Conservation (phyloP, 2,797 vertebrate species). For the Epinephelus coioides region DNA sequence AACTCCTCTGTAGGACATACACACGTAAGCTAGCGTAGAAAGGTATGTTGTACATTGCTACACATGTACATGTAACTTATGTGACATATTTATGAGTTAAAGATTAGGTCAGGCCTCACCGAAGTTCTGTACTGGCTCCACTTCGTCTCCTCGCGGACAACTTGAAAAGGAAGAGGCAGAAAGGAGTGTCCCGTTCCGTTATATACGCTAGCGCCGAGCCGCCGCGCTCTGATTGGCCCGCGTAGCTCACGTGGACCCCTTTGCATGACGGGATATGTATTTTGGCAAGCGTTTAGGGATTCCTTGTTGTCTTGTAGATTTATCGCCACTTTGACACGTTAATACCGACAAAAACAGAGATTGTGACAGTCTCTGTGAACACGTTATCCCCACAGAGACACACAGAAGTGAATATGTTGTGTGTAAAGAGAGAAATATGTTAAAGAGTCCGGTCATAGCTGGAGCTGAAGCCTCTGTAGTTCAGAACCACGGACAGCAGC, state of each 20-base stretch:
- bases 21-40: fast-evolving
- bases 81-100: fast-evolving
- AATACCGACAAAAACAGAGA: neutral
- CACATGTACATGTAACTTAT: fast-evolving
- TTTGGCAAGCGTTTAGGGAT: neutral
- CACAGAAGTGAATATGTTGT: fast-evolving
- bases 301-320: neutral
- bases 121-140: fast-evolving
- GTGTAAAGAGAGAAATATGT: neutral
- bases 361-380: neutral
- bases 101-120: constrained; percentile 19
- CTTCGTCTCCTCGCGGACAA: fast-evolving
- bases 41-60: fast-evolving
- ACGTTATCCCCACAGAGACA: too few species aligned
- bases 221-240: constrained; percentile 59
- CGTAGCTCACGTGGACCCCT: neutral
- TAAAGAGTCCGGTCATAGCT: fast-evolving
- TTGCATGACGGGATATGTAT: constrained; percentile 72
- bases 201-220: constrained; percentile 28
- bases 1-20: fast-evolving
- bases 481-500: constrained; percentile 87
- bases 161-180: neutral
- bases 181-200: fast-evolving
- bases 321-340: neutral
- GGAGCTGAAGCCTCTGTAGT: constrained; percentile 12